Percentiles rank a stretch among this genome's conserved stretches.
These are phyloP conservation scores for Andrena dorsata DNA, from an alignment of 2,888 invertebrate species.

Conservation along the genomic window DNA sequence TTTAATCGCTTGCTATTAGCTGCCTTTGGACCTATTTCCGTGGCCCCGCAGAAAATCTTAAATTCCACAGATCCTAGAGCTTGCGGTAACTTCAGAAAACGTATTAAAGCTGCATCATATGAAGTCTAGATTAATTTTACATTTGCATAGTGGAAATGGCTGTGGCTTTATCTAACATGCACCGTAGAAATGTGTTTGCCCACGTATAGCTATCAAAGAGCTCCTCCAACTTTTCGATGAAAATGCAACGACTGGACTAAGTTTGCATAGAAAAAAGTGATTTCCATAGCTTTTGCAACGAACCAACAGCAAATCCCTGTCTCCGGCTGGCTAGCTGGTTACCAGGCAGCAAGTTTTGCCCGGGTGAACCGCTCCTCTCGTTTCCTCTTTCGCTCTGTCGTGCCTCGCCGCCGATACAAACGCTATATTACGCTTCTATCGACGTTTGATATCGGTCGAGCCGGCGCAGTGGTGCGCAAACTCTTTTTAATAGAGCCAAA, in stretches of 20 bases:
- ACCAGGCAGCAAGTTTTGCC: constrained; percentile 61
- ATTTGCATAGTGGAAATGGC: neutral
- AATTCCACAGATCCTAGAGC: too few species aligned
- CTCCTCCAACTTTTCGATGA: neutral
- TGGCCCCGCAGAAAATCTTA: too few species aligned
- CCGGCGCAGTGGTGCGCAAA: constrained; percentile 45
- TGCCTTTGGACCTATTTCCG: too few species aligned
- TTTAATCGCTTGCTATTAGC: too few species aligned
- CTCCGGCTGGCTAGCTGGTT: constrained; percentile 47
- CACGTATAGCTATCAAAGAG: neutral
- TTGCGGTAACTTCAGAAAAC: too few species aligned
- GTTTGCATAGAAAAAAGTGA: constrained; percentile 22
- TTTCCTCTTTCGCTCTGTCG: constrained; percentile 41
- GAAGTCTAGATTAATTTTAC: too few species aligned
- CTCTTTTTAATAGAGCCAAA: constrained; percentile 16
- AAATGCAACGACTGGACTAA: neutral
- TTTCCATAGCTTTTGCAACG: constrained; percentile 47
- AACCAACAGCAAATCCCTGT: constrained; percentile 22
- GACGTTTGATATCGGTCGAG: constrained; percentile 53
- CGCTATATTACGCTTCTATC: constrained; percentile 56
- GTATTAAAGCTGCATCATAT: too few species aligned
- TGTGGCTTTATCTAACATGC: neutral
- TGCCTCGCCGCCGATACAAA: constrained; percentile 41
- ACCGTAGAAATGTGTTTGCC: neutral
- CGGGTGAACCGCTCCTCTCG: constrained; percentile 44